Base-by-base conservation (phyloP, 2,113 vertebrate species). In the Lonchura striata region DNA sequence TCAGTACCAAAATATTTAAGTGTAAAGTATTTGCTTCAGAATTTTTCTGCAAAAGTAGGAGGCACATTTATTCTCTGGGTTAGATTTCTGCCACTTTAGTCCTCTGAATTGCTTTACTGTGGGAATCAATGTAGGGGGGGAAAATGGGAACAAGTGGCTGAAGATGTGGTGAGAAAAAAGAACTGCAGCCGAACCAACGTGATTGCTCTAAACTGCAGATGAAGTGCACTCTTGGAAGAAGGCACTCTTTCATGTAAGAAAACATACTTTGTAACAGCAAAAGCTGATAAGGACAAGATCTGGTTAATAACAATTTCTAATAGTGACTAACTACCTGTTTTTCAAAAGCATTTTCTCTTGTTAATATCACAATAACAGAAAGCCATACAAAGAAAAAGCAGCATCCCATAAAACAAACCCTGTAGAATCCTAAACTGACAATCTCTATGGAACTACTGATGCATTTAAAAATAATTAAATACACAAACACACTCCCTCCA, bases 271-370 rank as follows among this genome's bases (percentile, higher is more conserved):
- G 13, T 83, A 86, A 93, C 23, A 88, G 81, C 22, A 65, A 44
- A 90, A 90, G 14, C 56, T 75, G 35, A 23, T 54, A 90, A 77
- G 52, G 31, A 46, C 46, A 94, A 33, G 28, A 50, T 80, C 68
- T 85, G 49, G 19, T 71, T 96, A 87, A 81, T 35, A 88, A 39
- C 23, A 28, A 77, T 81, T 77, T 90, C 52, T 78, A 80, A 70
- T 46, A 83, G n/a, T 41, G 35, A 59, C 49, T 70, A 68, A 35
- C 21, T 19, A 69, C 19, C 15, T 44, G 22, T 21, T 93, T 89
- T 80, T 70, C 49, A 65, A 86, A 92, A 80, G 56, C 6, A 23
- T 78, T 89, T 91, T 85, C 54, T 61, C 47, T 30, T 86, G 52
- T 80, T 89, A 82, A 11, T 54, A 88, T 47, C 52, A 86, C 37